Base-by-base conservation (phyloP, 2,113 vertebrate genomes). In the Podiceps cristatus region DNA sequence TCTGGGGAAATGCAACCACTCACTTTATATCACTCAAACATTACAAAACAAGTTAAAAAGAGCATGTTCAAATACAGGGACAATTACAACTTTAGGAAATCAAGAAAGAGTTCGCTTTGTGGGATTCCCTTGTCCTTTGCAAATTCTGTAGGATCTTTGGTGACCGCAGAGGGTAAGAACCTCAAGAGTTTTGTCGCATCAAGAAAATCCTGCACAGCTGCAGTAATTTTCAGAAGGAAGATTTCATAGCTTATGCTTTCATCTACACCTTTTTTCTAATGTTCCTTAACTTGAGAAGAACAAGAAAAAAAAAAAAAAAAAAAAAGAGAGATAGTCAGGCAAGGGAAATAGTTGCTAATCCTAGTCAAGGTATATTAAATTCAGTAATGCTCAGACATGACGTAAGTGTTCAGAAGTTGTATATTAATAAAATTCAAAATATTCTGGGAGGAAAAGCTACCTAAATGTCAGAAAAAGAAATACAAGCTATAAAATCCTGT, bases 341-440 rank as follows among this genome's bases (percentile, higher is more conserved):
- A 92, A 49, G 16, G 59, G 42, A 97, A 95, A 90, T 85, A 53
- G n/a, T 76, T 94, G 74, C 33, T 92, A 69, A 75, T 47, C 77
- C 52, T 31, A 89, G 67, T 84, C 55, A 59, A 63, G 62, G 86
- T 93, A 47, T 94, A 86, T 93, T 95, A 90, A 93, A 75, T 53
- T 90, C 59, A 35, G 31, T 80, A 66, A 74, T 74, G 68, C 45
- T 74, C 78, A 93, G 58, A 93, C 59, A 49, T 49, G 77, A n/a
- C 37, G 13, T 71, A 35, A 55, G 22, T 80, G 45, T 67, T 94
- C 59, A 82, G 76, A 76, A 84, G 90, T 94, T 96, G 69, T 92
- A 44, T 83, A 62, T 60, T 81, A 94, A 94, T 88, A 82, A 93
- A 96, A 86, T 94, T 45, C 88, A 94, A 96, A 96, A 37, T 28